Percentiles rank a stretch among this genome's conserved stretches.
phyloP scores from a whole-genome alignment of 2,888 invertebrate species.

The Tenodera sinensis region DNA sequence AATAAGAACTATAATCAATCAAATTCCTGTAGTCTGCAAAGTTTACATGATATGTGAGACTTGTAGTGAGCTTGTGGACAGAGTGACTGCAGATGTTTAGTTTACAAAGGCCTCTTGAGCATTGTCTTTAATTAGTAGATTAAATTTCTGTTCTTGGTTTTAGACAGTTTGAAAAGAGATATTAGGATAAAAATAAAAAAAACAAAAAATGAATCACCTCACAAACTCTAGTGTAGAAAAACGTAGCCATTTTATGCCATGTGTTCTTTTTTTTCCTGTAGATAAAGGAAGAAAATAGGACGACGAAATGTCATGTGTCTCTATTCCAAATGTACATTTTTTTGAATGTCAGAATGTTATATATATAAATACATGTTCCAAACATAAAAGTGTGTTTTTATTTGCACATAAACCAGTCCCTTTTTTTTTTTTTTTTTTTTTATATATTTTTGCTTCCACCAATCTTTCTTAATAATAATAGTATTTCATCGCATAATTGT shows the following conservation, averaged over 20 bases:
- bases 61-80: not conserved
- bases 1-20: not conserved
- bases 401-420: not conserved
- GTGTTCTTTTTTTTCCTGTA: conserved; percentile 17
- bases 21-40: not conserved
- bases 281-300: not conserved
- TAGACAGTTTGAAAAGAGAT: not conserved
- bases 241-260: conserved; percentile 21
- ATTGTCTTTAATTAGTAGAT: conserved; percentile 4
- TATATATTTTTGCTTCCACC: no score
- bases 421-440: no score
- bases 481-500: no score
- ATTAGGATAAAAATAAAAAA: not conserved
- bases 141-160: conserved; percentile 7
- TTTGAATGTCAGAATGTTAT: conserved; percentile 26
- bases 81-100: not conserved
- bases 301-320: conserved; percentile 16
- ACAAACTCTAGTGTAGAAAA: conserved; percentile 5
- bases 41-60: not conserved
- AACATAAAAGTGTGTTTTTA: not conserved
- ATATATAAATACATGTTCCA: conserved; percentile 24
- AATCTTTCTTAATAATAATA: no score
- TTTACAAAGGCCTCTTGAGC: conserved; percentile 1
- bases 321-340: conserved; percentile 26
- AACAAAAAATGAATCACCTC: not conserved